phyloP scores from a whole-genome alignment of 2,113 vertebrate species.

The Platichthys stellatus region DNA sequence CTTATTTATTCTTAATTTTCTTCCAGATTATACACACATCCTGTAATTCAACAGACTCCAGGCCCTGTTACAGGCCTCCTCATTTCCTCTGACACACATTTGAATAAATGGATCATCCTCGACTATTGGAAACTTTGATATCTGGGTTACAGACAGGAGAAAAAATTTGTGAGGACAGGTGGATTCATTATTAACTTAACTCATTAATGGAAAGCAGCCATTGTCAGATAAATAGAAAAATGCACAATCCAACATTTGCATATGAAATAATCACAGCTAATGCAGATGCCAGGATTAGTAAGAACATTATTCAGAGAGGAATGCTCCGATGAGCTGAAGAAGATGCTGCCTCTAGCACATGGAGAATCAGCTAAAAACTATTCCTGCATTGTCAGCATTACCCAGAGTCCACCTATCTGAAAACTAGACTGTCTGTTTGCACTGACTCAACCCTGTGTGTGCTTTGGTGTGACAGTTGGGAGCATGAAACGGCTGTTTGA shows the following conservation, averaged over 20 bases:
- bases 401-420: background rate
- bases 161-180: too few relatives aligned
- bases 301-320: background rate
- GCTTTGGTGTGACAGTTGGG: slow-evolving; percentile 45
- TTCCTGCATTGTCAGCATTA: slow-evolving; percentile 15
- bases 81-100: background rate
- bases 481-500: slow-evolving; percentile 55
- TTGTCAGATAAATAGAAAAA: too few relatives aligned
- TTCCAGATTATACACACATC: background rate
- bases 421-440: slow-evolving; percentile 6
- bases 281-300: background rate
- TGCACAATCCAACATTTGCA: background rate
- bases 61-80: background rate
- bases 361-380: slow-evolving; percentile 10
- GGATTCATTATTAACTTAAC: too few relatives aligned
- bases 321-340: background rate
- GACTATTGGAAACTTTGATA: too few relatives aligned
- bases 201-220: too few relatives aligned
- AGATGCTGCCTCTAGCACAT: background rate
- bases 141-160: too few relatives aligned
- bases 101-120: background rate
- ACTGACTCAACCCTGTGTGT: slow-evolving; percentile 37
- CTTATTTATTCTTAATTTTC: background rate
- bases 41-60: background rate
- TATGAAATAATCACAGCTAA: background rate